These are phyloP conservation scores for Scrobipalpa atriplicella DNA, from an alignment of 2,888 invertebrate species.

Conservation along the genomic window DNA sequence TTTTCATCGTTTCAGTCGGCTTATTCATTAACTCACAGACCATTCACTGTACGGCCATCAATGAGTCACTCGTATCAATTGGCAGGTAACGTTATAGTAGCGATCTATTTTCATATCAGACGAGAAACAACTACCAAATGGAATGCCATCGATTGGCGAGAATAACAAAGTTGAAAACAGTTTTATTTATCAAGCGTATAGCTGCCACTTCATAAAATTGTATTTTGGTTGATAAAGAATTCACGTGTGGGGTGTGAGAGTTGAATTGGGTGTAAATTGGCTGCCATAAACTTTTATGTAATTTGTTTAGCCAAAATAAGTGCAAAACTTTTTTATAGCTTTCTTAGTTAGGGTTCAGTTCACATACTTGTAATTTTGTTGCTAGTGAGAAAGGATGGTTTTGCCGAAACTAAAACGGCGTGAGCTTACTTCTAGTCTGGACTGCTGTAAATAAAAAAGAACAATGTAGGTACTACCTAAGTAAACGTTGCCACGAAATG, in stretches of 20 bases:
- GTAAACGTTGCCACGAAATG: too few species aligned
- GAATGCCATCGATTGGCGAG: conserved; percentile 8
- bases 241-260: conserved; percentile 21
- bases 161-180: conserved; percentile 25
- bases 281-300: neutral
- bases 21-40: conserved; percentile 26
- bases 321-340: too few species aligned
- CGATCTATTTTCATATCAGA: conserved; percentile 17
- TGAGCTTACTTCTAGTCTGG: too few species aligned
- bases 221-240: conserved; percentile 18
- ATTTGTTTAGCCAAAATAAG: neutral
- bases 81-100: conserved; percentile 18
- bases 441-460: too few species aligned
- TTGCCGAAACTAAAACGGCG: too few species aligned
- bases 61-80: conserved; percentile 25
- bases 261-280: neutral
- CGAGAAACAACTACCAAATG: conserved; percentile 6
- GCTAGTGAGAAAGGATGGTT: too few species aligned
- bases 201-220: conserved; percentile 22
- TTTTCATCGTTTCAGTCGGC: conserved; percentile 11
- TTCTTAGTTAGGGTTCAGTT: too few species aligned
- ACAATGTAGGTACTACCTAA: too few species aligned
- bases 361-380: too few species aligned
- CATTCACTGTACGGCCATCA: conserved; percentile 28
- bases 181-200: conserved; percentile 28